These are phyloP conservation scores for Linepithema humile DNA, from an alignment of 1,140 invertebrate genomes.

Conservation along the genomic window DNA sequence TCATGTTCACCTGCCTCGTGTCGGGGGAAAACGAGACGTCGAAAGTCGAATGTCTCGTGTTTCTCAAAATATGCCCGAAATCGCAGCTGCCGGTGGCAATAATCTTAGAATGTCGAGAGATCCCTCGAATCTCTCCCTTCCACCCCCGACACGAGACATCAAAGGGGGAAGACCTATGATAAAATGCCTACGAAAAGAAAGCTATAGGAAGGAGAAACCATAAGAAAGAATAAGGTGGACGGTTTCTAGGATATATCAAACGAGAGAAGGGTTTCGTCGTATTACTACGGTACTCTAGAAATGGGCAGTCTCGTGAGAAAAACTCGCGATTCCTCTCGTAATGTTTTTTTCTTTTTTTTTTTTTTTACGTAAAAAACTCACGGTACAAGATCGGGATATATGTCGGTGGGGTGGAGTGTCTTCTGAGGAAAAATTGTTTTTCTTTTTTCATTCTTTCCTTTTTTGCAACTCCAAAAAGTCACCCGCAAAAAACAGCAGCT, in stretches of 20 bases:
- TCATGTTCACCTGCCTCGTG: constrained; percentile 82
- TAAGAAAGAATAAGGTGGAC: constrained; percentile 66
- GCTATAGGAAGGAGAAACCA: constrained; percentile 69
- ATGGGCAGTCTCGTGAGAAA: constrained; percentile 19
- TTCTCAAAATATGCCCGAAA: neutral
- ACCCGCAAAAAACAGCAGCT: constrained; percentile 76
- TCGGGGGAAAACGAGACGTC: constrained; percentile 70
- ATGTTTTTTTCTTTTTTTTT: too few species aligned
- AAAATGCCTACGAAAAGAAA: constrained; percentile 78
- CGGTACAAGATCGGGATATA: constrained; percentile 62
- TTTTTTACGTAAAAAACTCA: constrained; percentile 64
- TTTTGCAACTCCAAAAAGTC: constrained; percentile 72
- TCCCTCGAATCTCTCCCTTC: neutral
- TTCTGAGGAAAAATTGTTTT: constrained; percentile 72
- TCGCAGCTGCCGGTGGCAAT: neutral
- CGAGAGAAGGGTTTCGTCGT: constrained; percentile 44
- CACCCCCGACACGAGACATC: constrained; percentile 76
- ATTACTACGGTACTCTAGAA: constrained; percentile 38
- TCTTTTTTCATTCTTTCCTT: neutral
- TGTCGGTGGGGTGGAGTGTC: constrained; percentile 62
- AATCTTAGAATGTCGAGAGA: neutral
- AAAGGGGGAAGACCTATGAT: constrained; percentile 78
- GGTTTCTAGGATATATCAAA: constrained; percentile 57
- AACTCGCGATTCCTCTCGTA: constrained; percentile 34
- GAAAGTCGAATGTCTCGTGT: constrained; percentile 24